Evolutionary conservation across 1,140 invertebrate genomes (phyloP).

Genomic region (Bombus waltoni): DNA sequence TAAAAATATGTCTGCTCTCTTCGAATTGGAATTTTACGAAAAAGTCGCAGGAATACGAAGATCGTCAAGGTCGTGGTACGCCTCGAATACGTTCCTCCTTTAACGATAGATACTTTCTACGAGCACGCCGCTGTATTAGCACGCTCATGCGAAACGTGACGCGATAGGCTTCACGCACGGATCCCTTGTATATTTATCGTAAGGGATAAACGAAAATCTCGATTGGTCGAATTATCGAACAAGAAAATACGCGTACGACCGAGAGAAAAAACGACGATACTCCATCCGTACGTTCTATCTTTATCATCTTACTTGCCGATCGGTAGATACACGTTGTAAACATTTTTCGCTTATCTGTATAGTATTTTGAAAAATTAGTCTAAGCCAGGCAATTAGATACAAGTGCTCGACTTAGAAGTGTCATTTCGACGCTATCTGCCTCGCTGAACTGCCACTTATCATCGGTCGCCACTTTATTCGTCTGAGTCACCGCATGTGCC

Average conservation of each 20-base stretch:
- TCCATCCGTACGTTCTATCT: neutral
- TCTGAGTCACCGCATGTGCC: slow-evolving; percentile 55
- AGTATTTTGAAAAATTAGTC: neutral
- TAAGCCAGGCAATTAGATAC: neutral
- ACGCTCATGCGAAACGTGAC: neutral
- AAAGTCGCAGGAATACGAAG: fast-evolving
- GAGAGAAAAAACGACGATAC: neutral
- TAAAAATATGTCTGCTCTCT: neutral
- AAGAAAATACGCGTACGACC: neutral
- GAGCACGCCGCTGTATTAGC: neutral
- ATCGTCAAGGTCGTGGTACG: neutral
- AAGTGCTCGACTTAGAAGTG: slow-evolving; percentile 5
- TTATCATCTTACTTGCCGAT: neutral
- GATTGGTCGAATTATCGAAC: neutral
- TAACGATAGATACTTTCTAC: neutral
- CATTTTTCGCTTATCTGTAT: slow-evolving; percentile 2
- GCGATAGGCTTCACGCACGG: neutral
- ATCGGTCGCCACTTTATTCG: slow-evolving; percentile 45
- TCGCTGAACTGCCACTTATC: slow-evolving; percentile 52
- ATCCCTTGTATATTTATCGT: neutral
- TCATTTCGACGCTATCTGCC: slow-evolving; percentile 46
- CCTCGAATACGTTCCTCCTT: no score
- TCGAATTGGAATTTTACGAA: neutral
- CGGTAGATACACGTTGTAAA: no score
- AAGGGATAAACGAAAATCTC: neutral